phyloP scores from a whole-genome alignment of 1,140 invertebrate genomes.

The Euglossa dilemma region DNA sequence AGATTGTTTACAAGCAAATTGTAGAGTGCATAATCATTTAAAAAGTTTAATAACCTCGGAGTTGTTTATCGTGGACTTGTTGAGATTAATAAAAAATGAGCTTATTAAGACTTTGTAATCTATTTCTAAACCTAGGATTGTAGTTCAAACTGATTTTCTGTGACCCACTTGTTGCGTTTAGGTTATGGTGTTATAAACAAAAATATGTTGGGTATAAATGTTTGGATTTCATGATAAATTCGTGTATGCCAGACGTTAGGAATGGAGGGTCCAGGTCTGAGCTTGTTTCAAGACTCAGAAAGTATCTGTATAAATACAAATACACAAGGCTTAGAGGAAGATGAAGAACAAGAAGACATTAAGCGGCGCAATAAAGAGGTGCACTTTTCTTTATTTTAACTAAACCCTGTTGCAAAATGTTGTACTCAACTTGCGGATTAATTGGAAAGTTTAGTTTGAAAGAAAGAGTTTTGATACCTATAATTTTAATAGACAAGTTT shows the following conservation, averaged over 20 bases:
- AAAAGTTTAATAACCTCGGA: conserved; percentile 21
- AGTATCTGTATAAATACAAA: conserved; percentile 74
- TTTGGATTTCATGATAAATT: conserved; percentile 51
- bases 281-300: conserved; percentile 78
- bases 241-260: conserved; percentile 65
- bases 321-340: conserved; percentile 74
- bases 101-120: conserved; percentile 20
- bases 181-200: conserved; percentile 82
- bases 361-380: conserved; percentile 78
- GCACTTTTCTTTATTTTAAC: conserved; percentile 30
- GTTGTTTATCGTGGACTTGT: conserved; percentile 15
- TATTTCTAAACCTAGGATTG: conserved; percentile 26
- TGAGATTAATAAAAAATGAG: conserved; percentile 52
- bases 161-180: conserved; percentile 79
- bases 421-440: not conserved
- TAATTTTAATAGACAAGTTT: conserved; percentile 1
- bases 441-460: not conserved
- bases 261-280: conserved; percentile 79
- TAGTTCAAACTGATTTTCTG: conserved; percentile 57
- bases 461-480: not conserved
- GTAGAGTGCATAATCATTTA: conserved; percentile 43
- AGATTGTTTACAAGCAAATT: conserved; percentile 78
- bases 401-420: not conserved
- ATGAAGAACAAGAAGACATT: conserved; percentile 79
- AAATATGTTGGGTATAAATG: conserved; percentile 75